phyloP scores from a whole-genome alignment of 2,113 vertebrate species.

The Platycercus adscitus region DNA sequence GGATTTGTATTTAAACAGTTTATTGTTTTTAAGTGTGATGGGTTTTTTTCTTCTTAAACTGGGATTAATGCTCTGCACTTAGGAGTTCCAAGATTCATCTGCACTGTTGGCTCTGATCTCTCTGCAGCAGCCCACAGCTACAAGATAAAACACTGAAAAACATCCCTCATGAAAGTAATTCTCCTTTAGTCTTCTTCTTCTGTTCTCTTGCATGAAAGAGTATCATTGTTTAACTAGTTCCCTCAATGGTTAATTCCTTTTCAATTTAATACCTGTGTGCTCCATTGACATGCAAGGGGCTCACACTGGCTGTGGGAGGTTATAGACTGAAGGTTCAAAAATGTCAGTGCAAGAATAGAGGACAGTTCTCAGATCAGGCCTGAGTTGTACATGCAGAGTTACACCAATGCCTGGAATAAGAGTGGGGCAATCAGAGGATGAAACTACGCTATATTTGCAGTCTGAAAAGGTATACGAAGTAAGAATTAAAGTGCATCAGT shows the following conservation, averaged over 20 bases:
- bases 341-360: neutral
- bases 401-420: neutral
- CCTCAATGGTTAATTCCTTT: neutral
- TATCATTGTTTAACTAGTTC: constrained; percentile 7
- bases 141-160: constrained; percentile 7
- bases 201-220: constrained; percentile 28
- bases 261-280: accelerated
- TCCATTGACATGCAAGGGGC: neutral
- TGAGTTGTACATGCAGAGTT: neutral
- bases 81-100: neutral
- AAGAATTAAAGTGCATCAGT: neutral
- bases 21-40: constrained; percentile 28
- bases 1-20: constrained; percentile 22
- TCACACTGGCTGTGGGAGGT: neutral
- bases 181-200: neutral
- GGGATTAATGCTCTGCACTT: constrained; percentile 47
- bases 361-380: neutral
- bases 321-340: neutral
- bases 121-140: neutral
- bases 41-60: neutral
- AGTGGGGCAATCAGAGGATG: neutral
- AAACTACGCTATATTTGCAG: neutral
- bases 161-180: neutral
- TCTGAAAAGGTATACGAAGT: neutral
- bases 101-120: neutral